A percentile compares a stretch with the other conserved stretches of the same genome.
Evolutionary conservation across 2,888 invertebrate species (phyloP).

Genomic region (Dryomyza anilis): DNA sequence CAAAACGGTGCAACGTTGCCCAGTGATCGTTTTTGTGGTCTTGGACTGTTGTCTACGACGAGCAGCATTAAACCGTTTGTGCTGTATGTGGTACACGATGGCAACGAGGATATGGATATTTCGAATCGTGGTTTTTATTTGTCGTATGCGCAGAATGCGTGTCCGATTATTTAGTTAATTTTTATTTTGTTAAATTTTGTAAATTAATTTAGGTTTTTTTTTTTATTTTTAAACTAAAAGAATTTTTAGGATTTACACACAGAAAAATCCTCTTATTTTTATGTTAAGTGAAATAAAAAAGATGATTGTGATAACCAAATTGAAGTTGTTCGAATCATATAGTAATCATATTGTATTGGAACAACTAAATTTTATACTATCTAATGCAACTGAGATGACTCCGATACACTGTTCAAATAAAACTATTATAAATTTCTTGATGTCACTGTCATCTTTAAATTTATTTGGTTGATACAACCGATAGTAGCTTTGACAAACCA

Average conservation of each 20-base stretch:
- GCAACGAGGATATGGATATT: conserved; percentile 68
- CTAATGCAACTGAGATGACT: too few relatives aligned
- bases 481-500: too few relatives aligned
- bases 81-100: conserved; percentile 73
- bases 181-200: neutral
- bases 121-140: conserved; percentile 79
- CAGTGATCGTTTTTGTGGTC: conserved; percentile 77
- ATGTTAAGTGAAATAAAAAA: neutral
- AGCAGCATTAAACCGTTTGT: conserved; percentile 71
- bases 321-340: too few relatives aligned
- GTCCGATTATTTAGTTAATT: conserved; percentile 57
- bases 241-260: neutral
- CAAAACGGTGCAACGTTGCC: conserved; percentile 61
- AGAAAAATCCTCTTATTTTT: too few relatives aligned
- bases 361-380: too few relatives aligned
- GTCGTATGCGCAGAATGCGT: conserved; percentile 71
- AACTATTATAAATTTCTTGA: too few relatives aligned
- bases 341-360: too few relatives aligned
- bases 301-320: neutral
- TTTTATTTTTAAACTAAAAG: neutral
- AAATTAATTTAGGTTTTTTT: neutral
- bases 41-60: conserved; percentile 70
- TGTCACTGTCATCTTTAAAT: too few relatives aligned
- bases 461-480: too few relatives aligned
- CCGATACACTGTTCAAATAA: too few relatives aligned